A percentile compares a stretch with the other conserved stretches of the same genome.
These are phyloP conservation scores for Alouatta palliata DNA, from an alignment of 2,113 vertebrate genomes.

Conservation along the genomic window DNA sequence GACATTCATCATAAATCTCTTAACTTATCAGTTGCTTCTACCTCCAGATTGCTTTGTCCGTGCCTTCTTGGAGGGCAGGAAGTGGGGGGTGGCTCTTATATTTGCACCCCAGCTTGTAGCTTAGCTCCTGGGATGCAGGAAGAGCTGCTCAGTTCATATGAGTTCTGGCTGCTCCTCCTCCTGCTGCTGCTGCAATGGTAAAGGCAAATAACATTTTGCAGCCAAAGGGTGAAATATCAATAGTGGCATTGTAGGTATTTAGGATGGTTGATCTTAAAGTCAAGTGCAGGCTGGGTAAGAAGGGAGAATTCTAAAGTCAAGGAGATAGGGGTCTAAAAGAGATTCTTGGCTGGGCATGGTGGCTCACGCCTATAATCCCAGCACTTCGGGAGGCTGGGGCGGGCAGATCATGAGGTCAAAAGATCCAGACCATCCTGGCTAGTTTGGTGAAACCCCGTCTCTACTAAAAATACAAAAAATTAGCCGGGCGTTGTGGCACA, in stretches of 20 bases:
- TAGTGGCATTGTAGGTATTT: not conserved
- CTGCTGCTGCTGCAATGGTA: not conserved
- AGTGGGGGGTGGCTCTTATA: not conserved
- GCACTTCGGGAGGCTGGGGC: no score
- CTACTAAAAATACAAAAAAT: no score
- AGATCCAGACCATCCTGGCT: no score
- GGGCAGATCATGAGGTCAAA: no score
- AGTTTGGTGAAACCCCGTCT: no score
- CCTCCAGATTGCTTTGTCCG: not conserved
- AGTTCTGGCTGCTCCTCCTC: not conserved
- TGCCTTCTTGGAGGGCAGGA: not conserved
- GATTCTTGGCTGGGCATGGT: not conserved
- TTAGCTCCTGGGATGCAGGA: not conserved
- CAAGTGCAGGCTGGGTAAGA: not conserved
- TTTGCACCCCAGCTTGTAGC: not conserved
- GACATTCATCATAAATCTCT: not conserved
- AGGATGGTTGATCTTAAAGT: not conserved
- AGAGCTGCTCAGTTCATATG: not conserved
- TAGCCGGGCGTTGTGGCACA: no score
- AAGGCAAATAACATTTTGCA: not conserved
- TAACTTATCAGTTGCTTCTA: not conserved
- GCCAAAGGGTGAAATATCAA: not conserved
- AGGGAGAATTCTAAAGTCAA: not conserved
- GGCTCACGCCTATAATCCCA: no score
- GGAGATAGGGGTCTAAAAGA: not conserved